phyloP scores from a whole-genome alignment of 2,888 invertebrate genomes.

The Coelogynopora nodosa region DNA sequence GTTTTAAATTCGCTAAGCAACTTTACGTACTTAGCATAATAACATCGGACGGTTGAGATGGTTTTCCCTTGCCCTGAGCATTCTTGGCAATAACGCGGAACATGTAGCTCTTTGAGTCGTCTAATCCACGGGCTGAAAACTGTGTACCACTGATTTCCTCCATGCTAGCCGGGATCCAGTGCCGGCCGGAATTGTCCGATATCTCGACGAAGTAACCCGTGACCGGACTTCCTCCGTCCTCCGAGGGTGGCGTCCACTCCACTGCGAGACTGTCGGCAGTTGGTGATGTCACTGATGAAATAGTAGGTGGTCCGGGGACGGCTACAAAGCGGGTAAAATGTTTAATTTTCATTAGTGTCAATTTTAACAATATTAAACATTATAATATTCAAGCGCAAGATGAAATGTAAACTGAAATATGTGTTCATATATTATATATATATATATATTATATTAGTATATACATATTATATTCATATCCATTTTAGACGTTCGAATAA shows the following conservation, averaged over 20 bases:
- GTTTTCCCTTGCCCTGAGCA: slow-evolving; percentile 49
- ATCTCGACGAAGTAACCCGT: slow-evolving; percentile 45
- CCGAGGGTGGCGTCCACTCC: slow-evolving; percentile 57
- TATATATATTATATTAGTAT: too few relatives aligned
- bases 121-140: background rate
- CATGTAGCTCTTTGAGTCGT: slow-evolving; percentile 46
- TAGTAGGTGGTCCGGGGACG: background rate
- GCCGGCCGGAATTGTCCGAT: background rate
- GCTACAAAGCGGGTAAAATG: background rate
- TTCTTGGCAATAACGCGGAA: slow-evolving; percentile 51
- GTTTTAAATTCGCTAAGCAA: background rate
- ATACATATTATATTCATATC: too few relatives aligned
- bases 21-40: background rate
- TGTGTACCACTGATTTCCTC: background rate
- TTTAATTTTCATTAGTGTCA: too few relatives aligned
- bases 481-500: too few relatives aligned
- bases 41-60: slow-evolving; percentile 39
- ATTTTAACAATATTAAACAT: too few relatives aligned
- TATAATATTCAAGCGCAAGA: background rate
- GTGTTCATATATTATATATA: too few relatives aligned
- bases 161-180: background rate
- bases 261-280: background rate
- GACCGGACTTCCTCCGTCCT: slow-evolving; percentile 58
- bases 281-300: background rate
- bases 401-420: too few relatives aligned